Percentiles rank a stretch among this genome's conserved stretches.
Conservation (phyloP, 2,888 invertebrate genomes). For the Leuctra nigra region DNA sequence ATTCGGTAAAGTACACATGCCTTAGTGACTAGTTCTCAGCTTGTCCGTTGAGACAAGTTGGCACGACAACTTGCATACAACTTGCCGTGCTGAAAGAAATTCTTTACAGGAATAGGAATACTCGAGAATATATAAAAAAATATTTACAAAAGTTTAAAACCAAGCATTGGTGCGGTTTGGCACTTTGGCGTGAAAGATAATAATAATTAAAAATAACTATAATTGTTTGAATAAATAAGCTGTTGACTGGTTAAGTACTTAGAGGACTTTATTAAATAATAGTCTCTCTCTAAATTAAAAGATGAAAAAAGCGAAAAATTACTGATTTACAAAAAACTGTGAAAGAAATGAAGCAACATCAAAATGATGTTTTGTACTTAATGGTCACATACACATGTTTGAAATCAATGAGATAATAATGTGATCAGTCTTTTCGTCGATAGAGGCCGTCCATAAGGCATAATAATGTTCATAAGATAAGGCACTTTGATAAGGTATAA, state of each 20-base stretch:
- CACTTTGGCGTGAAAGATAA: conserved; percentile 17
- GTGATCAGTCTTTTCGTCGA: conserved; percentile 13
- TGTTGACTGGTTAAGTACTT: neutral
- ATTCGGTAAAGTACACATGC: conserved; percentile 16
- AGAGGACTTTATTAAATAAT: neutral
- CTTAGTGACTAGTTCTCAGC: conserved; percentile 27
- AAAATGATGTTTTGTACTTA: conserved; percentile 11
- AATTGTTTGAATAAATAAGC: neutral
- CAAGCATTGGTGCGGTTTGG: conserved; percentile 20
- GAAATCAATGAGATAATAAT: conserved; percentile 10
- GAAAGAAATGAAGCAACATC: neutral
- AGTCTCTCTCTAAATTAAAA: neutral
- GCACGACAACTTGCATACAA: neutral
- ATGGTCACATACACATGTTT: conserved; percentile 8
- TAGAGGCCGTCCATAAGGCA: conserved; percentile 12
- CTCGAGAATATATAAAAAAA: too few species aligned
- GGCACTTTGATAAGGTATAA: neutral
- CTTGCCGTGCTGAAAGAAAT: conserved; percentile 12
- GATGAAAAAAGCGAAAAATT: neutral
- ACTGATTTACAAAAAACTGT: neutral
- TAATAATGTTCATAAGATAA: conserved; percentile 9
- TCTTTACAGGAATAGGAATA: conserved; percentile 22
- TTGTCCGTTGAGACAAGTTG: neutral
- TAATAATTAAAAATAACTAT: neutral
- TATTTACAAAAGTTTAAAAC: conserved; percentile 18